A percentile compares a stretch with the other conserved stretches of the same genome.
These are phyloP conservation scores for Melanostoma scalare DNA, from an alignment of 2,888 invertebrate genomes.

Conservation along the genomic window DNA sequence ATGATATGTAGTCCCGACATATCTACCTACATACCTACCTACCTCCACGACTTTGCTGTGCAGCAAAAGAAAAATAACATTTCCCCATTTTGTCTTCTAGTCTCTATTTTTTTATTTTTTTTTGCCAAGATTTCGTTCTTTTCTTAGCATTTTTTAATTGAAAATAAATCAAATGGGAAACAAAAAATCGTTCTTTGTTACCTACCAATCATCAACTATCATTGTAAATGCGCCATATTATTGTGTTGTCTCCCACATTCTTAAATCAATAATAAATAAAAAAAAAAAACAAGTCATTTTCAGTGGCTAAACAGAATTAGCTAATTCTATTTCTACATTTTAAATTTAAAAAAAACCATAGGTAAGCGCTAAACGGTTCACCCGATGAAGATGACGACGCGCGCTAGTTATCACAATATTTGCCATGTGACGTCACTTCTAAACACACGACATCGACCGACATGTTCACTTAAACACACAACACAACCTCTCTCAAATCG, in stretches of 20 bases:
- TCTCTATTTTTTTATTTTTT: constrained; percentile 20
- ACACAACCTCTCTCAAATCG: not conserved
- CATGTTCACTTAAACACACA: constrained; percentile 28
- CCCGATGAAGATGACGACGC: constrained; percentile 32
- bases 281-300: too few species aligned
- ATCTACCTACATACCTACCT: constrained; percentile 16
- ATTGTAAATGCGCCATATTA: constrained; percentile 26
- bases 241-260: not conserved
- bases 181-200: too few species aligned
- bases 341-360: not conserved
- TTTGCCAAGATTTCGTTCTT: constrained; percentile 40
- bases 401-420: constrained; percentile 59
- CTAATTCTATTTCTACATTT: constrained; percentile 13
- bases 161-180: too few species aligned
- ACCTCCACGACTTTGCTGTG: constrained; percentile 2
- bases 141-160: not conserved
- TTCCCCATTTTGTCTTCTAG: constrained; percentile 24
- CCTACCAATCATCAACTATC: not conserved
- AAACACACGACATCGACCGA: constrained; percentile 10
- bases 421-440: constrained; percentile 52
- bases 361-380: constrained; percentile 3
- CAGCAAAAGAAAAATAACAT: constrained; percentile 51
- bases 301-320: not conserved
- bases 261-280: too few species aligned
- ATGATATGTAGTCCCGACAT: not conserved